Base-by-base conservation (phyloP, 2,888 invertebrate species). In the Oscheius sp. region DNA sequence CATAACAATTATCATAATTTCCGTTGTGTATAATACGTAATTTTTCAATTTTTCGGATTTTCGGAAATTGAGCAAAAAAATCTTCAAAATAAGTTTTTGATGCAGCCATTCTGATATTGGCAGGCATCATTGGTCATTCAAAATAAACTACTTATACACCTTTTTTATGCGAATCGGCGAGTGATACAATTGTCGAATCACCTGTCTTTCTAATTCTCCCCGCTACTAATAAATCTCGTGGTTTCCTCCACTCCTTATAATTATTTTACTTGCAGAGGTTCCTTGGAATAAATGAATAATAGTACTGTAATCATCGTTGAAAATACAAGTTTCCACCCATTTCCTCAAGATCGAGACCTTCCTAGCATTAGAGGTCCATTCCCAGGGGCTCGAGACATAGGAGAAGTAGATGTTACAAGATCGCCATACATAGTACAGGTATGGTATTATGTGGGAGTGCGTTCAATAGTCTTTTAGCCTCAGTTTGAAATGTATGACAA, bases 401-500 rank as follows among this genome's bases (percentile, higher is more conserved):
- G n/a, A n/a, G n/a, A n/a, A n/a, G n/a, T n/a, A 36, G 36, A 36
- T 36, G 36, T 9, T 36, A 8, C 41, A 41, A 41, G 41, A 41
- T 6, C 3, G 3, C 41, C 41, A 41, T 41, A 41, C 41, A 14
- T 17, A n/a, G n/a, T n/a, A n/a, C n/a, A n/a, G n/a, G n/a, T 3
- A 20, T 17, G 41, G 41, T 41, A 41, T 2, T 12, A 6, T 14
- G 20, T 17, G 4, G 14, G 12, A 14, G 8, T 41, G 5, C 5
- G 5, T 17, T 6, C 41, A 41, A 4, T 41, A 5, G 2, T 20
- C 49, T 33, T 38, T 57, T 36, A 57, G 57, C 57, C 57, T 20
- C 57, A 38, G 6, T 14, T 57, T 20, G 57, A 57, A 28, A 14
- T 57, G 24, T 41, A 24, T n/a, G 41, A 20, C 57, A 24, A 57